Base-by-base conservation (phyloP, 30 jellyfish, hydroid and myxozoan genomes). In the Chrysaora quinquecirrha region DNA sequence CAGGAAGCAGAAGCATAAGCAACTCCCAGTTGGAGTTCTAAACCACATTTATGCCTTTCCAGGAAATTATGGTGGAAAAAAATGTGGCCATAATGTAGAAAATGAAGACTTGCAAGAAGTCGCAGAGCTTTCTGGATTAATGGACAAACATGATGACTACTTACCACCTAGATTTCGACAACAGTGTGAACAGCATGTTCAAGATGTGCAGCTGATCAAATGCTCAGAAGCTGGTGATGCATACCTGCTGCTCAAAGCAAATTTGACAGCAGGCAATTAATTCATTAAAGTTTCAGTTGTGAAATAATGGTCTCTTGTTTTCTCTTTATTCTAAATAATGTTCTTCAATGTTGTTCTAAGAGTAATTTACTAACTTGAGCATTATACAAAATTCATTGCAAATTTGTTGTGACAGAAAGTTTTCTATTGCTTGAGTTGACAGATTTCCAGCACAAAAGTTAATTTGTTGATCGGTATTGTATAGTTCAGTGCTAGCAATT, bases 361-460 rank as follows among this genome's bases (percentile, higher is more conserved):
- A 52, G 3, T 12, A 4, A 52, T 3, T 52, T 12, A 10, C 68
- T 25, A 52, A 52, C 29, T 64, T 32, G 6, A 64, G 50, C 76
- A 27, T 18, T 70, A 2, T 32, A 34, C 68, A 30, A 70, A 25
- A 70, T 4, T 70, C 30, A 31, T 70, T 70, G 67, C 82, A 70
- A 18, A 16, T 14, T 25, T 70, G 82, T 34, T 73, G 52, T 46
- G 48, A 22, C 23, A 47, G 20, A 48, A 73, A 43, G 76, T 69
- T 69, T 14, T 47, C 28, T 3, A 75, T 49, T 20, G 80, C 52
- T 19, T 34, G 35, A 1, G 16, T 47, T 31, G 35, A 19, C 24
- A 49, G 71, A 10, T 28, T 71, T 16, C 84, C 84, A 71, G 84
- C 64, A 22, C 84, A 71, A 19, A 71, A 33, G 21, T 38, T 38